Percentiles rank a stretch among this genome's conserved stretches.
Conservation (phyloP, 2,888 invertebrate species). For the Dicranocentrus wangi region DNA sequence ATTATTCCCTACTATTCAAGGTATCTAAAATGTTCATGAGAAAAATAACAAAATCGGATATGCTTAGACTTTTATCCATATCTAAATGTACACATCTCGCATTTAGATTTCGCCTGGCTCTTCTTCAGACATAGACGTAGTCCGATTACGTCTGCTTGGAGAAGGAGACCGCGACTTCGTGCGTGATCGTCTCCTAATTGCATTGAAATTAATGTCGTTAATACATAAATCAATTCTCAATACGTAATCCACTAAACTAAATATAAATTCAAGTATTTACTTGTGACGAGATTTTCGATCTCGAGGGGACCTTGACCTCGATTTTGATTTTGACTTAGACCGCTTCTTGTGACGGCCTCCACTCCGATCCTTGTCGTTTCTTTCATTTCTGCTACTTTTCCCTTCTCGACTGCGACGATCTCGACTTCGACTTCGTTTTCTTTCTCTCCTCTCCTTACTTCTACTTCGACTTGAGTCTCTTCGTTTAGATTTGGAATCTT, state of each 20-base stretch:
- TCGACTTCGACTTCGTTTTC: constrained; percentile 36
- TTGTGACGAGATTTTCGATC: constrained; percentile 55
- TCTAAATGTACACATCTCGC: too few relatives aligned
- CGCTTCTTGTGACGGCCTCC: constrained; percentile 41
- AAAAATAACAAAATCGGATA: too few relatives aligned
- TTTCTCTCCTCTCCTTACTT: constrained; percentile 11
- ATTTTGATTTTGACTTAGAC: constrained; percentile 32
- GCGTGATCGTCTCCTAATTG: constrained; percentile 28
- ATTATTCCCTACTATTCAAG: too few relatives aligned
- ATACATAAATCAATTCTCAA: too few relatives aligned
- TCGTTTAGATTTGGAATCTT: neutral
- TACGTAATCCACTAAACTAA: too few relatives aligned
- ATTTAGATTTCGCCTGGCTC: constrained; percentile 58
- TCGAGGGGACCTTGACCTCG: constrained; percentile 34
- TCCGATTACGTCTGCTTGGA: constrained; percentile 39
- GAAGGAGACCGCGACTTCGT: constrained; percentile 34
- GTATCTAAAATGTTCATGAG: too few relatives aligned
- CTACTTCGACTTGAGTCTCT: constrained; percentile 24
- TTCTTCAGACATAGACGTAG: constrained; percentile 52
- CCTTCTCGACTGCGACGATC: constrained; percentile 37
- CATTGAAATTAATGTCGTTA: too few relatives aligned
- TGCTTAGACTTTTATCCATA: too few relatives aligned
- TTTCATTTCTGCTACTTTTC: constrained; percentile 29
- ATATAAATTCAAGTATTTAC: constrained; percentile 33
- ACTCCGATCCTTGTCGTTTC: constrained; percentile 39